Evolutionary conservation across 2,113 vertebrate species (phyloP).

Genomic region (Phalacrocorax brasilianus): DNA sequence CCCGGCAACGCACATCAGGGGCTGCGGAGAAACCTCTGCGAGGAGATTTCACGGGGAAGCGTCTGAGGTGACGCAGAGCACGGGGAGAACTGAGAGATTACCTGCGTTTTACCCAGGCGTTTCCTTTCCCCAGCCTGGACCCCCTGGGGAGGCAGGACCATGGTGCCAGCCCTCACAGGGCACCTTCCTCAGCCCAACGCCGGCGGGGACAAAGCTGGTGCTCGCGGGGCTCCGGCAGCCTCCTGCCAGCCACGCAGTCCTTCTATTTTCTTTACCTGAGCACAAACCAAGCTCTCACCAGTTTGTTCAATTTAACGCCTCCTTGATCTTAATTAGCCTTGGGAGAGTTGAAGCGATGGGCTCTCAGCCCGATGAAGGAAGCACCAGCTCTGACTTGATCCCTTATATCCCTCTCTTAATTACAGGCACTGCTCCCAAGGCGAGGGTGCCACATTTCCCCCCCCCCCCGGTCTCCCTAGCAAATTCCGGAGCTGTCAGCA

Average conservation of each 20-base stretch:
- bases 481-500: background rate
- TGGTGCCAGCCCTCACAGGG: background rate
- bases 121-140: background rate
- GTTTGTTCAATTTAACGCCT: background rate
- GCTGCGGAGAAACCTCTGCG: background rate
- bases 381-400: background rate
- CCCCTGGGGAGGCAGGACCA: rapidly evolving
- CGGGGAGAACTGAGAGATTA: background rate
- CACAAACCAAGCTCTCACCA: background rate
- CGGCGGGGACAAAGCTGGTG: background rate
- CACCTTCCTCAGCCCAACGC: too few relatives aligned
- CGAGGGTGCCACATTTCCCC: background rate
- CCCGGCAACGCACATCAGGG: rapidly evolving
- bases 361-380: background rate
- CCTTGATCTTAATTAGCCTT: background rate
- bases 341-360: background rate
- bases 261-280: background rate
- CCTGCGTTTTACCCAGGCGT: background rate
- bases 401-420: background rate
- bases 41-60: background rate
- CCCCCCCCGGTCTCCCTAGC: background rate
- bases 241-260: background rate
- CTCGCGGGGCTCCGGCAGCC: background rate
- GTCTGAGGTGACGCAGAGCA: rapidly evolving
- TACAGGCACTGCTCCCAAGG: background rate